Conservation (phyloP, 2,888 invertebrate genomes). For the Epistrophe grossulariae region DNA sequence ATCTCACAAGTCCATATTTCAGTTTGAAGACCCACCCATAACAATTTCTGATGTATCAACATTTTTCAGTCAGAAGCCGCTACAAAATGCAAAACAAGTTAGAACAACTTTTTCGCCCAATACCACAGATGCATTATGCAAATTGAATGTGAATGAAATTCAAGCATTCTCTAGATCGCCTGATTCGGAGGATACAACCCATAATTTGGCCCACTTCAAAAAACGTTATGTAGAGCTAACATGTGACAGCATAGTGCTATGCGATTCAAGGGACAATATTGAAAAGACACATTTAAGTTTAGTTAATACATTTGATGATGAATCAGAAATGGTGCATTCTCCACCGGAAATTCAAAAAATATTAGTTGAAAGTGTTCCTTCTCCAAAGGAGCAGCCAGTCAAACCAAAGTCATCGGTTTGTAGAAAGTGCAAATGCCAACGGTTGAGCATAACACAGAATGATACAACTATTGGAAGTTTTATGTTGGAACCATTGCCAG, state of each 20-base stretch:
- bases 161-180: conserved; percentile 33
- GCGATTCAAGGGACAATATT: conserved; percentile 22
- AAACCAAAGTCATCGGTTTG: conserved; percentile 53
- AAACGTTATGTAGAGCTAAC: conserved; percentile 62
- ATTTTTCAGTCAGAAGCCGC: conserved; percentile 40
- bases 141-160: conserved; percentile 40
- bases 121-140: conserved; percentile 45
- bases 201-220: conserved; percentile 58
- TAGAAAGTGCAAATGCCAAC: conserved; percentile 54
- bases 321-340: conserved; percentile 38
- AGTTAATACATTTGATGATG: conserved; percentile 62
- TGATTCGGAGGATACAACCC: conserved; percentile 51
- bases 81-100: not conserved
- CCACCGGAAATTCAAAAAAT: not conserved
- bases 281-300: conserved; percentile 67
- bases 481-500: conserved; percentile 49
- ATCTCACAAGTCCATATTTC: conserved; percentile 42
- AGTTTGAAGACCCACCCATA: conserved; percentile 60
- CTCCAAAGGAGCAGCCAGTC: not conserved
- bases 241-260: conserved; percentile 43
- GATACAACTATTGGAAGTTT: conserved; percentile 66
- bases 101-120: conserved; percentile 30
- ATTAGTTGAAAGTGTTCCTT: not conserved
- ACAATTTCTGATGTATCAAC: conserved; percentile 68
- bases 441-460: conserved; percentile 44